phyloP scores from a whole-genome alignment of 2,113 vertebrate species.

The Lophius piscatorius region DNA sequence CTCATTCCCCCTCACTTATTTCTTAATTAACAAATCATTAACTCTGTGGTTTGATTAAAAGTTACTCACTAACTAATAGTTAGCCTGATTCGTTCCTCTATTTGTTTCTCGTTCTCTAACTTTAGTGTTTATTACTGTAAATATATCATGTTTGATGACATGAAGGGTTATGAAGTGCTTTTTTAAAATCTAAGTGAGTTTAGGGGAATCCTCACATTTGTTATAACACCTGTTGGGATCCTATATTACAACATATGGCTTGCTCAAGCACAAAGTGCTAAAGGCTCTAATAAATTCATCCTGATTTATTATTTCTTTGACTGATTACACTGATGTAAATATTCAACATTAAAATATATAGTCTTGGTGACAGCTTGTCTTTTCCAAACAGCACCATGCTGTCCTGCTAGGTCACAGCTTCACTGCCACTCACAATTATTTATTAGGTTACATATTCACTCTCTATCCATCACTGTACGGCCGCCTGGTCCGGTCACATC shows the following conservation, averaged over 20 bases:
- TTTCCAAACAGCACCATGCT: constrained; percentile 59
- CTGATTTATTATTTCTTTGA: constrained; percentile 71
- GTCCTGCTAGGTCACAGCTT: constrained; percentile 69
- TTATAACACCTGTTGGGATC: constrained; percentile 18
- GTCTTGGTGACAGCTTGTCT: constrained; percentile 64
- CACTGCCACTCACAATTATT: constrained; percentile 79
- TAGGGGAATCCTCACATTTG: constrained; percentile 1
- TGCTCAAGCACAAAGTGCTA: constrained; percentile 49
- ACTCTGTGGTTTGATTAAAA: too few species aligned
- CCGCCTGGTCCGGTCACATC: constrained; percentile 80
- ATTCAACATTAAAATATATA: constrained; percentile 71
- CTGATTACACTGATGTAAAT: constrained; percentile 76
- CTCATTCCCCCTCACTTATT: too few species aligned
- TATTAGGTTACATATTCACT: constrained; percentile 82
- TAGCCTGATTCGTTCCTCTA: too few species aligned
- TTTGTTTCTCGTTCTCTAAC: too few species aligned
- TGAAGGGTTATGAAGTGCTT: too few species aligned
- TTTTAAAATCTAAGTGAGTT: too few species aligned
- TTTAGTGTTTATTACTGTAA: too few species aligned
- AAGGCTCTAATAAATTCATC: constrained; percentile 57
- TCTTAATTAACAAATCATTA: too few species aligned
- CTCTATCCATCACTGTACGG: constrained; percentile 80
- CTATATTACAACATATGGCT: constrained; percentile 27
- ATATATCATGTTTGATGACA: too few species aligned
- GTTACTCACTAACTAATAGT: too few species aligned